Evolutionary conservation across 2,888 invertebrate species (phyloP).

Genomic region (Elgonia sp.): DNA sequence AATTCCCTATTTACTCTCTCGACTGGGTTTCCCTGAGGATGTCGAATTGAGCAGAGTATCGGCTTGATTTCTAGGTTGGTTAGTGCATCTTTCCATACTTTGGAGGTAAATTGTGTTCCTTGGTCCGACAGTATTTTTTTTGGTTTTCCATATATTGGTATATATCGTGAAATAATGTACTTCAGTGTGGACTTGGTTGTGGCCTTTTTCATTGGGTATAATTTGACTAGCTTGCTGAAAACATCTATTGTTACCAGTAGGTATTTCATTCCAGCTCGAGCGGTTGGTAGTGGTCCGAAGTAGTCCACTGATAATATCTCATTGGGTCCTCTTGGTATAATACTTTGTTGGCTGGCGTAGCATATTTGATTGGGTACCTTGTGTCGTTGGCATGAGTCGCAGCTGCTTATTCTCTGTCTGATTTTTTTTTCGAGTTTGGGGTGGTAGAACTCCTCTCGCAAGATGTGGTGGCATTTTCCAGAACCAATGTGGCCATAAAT

Average conservation of each 20-base stretch:
- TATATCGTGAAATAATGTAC: neutral
- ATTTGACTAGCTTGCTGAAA: neutral
- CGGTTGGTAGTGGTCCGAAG: neutral
- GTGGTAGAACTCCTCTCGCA: conserved; percentile 11
- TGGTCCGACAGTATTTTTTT: neutral
- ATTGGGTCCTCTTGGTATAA: neutral
- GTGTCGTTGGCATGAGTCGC: conserved; percentile 52
- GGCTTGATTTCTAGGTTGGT: neutral
- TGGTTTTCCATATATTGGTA: neutral
- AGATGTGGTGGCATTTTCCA: neutral
- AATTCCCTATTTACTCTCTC: neutral
- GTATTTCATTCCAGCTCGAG: neutral
- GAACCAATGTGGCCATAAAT: conserved; percentile 17
- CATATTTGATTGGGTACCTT: conserved; percentile 11
- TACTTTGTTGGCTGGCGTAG: neutral
- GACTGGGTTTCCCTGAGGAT: neutral
- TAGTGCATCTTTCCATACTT: neutral
- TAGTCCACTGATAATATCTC: neutral
- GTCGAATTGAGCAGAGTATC: neutral
- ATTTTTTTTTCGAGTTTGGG: neutral
- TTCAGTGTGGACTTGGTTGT: neutral
- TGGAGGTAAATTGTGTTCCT: neutral
- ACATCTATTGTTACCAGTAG: conserved; percentile 1
- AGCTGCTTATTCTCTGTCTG: neutral
- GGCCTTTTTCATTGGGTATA: neutral